Evolutionary conservation across 2,113 vertebrate species (phyloP).

Genomic region (Pedetes capensis): DNA sequence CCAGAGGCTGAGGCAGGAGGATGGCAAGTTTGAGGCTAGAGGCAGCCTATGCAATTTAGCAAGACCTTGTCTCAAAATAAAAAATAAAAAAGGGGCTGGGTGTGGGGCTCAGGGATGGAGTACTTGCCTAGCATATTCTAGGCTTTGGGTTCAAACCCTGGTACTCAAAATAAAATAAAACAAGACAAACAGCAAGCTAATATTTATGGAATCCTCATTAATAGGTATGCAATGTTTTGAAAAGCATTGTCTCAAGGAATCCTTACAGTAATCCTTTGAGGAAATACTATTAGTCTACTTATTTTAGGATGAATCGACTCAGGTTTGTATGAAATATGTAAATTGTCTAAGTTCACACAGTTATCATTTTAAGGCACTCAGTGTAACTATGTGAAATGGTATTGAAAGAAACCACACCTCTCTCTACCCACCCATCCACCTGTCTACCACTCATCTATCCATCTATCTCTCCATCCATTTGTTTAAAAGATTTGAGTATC

Average conservation of each 20-base stretch:
- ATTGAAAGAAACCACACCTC: background rate
- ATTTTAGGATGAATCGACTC: background rate
- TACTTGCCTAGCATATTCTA: too few relatives aligned
- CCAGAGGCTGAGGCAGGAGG: too few relatives aligned
- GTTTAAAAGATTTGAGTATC: background rate
- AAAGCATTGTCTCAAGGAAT: background rate
- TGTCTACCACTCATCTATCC: too few relatives aligned
- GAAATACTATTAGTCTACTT: background rate
- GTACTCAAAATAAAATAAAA: too few relatives aligned
- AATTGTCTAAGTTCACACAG: background rate
- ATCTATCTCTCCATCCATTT: background rate
- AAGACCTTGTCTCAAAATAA: too few relatives aligned
- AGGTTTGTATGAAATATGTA: background rate
- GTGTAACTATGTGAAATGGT: background rate
- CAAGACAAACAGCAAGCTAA: background rate
- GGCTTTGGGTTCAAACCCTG: too few relatives aligned
- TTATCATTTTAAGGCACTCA: background rate
- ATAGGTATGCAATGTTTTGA: background rate
- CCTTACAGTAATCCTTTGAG: background rate
- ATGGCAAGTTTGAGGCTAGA: too few relatives aligned
- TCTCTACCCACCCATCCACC: background rate
- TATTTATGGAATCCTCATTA: background rate
- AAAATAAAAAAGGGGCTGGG: too few relatives aligned
- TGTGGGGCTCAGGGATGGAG: too few relatives aligned
- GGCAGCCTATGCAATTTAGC: too few relatives aligned